These are phyloP conservation scores for Galeruca laticollis DNA, from an alignment of 2,888 invertebrate genomes.

Conservation along the genomic window DNA sequence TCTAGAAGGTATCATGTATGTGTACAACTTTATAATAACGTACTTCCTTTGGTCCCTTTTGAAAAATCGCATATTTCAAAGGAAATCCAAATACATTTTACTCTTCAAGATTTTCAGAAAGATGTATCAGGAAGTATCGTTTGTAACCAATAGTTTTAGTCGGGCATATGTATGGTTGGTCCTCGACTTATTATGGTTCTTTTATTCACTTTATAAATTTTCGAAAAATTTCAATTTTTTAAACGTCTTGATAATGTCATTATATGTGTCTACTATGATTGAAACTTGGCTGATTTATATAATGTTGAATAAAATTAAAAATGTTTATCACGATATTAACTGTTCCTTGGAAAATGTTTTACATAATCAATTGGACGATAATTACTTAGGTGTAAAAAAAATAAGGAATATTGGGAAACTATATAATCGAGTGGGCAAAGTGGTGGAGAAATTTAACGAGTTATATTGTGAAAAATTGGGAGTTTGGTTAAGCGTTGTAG, in stretches of 20 bases:
- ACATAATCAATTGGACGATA: not conserved
- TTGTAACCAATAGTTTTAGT: not conserved
- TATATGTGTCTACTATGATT: not conserved
- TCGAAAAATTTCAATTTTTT: not conserved
- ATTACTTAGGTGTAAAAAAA: not conserved
- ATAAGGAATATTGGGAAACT: not conserved
- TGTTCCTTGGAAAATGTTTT: not conserved
- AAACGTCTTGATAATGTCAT: not conserved
- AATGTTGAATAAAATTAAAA: not conserved
- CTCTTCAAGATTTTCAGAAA: not conserved
- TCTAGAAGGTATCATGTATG: not conserved
- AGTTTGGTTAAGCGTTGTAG: not conserved
- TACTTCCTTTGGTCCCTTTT: not conserved
- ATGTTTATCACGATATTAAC: not conserved
- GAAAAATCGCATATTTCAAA: not conserved
- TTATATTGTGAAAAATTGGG: not conserved
- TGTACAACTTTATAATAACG: not conserved
- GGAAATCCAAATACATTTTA: not conserved
- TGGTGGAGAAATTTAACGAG: not conserved
- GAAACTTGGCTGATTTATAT: not conserved
- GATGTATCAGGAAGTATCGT: not conserved
- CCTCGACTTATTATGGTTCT: not conserved
- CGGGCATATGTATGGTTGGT: not conserved
- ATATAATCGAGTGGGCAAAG: not conserved
- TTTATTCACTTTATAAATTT: not conserved